A percentile compares a stretch with the other conserved stretches of the same genome.
Conservation (phyloP, 1,140 invertebrate species). For the Solen grandis region DNA sequence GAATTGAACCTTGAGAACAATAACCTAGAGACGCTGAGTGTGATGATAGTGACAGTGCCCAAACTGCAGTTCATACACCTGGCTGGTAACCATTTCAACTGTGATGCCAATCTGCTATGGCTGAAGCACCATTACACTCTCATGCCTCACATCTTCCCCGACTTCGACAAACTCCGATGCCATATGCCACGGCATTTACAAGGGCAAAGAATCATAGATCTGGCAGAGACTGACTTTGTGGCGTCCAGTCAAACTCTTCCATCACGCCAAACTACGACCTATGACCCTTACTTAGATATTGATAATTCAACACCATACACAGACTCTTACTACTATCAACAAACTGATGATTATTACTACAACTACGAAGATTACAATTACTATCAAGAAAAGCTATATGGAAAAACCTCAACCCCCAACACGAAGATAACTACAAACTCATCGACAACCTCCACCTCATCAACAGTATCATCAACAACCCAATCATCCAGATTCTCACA, state of each 20-base stretch:
- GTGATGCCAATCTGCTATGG: slow-evolving; percentile 73
- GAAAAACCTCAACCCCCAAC: not conserved
- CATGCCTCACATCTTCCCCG: slow-evolving; percentile 67
- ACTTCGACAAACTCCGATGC: slow-evolving; percentile 72
- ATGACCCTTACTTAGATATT: too few relatives aligned
- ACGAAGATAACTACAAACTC: not conserved
- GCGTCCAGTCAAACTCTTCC: too few relatives aligned
- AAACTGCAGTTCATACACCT: slow-evolving; percentile 82
- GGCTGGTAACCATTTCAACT: slow-evolving; percentile 80
- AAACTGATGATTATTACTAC: too few relatives aligned
- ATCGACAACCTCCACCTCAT: not conserved
- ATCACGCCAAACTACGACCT: too few relatives aligned
- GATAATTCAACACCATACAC: too few relatives aligned
- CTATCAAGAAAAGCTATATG: not conserved
- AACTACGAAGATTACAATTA: too few relatives aligned
- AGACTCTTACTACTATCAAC: too few relatives aligned
- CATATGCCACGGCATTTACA: slow-evolving; percentile 65
- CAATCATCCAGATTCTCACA: not conserved
- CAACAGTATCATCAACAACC: not conserved
- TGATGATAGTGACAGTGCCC: slow-evolving; percentile 85
- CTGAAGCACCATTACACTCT: slow-evolving; percentile 75
- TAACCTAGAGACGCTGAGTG: slow-evolving; percentile 85
- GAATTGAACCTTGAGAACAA: slow-evolving; percentile 75
- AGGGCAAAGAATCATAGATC: slow-evolving; percentile 66
- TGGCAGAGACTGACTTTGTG: too few relatives aligned